Base-by-base conservation (phyloP, 2,888 invertebrate genomes). In the Mechanitis mazaeus region DNA sequence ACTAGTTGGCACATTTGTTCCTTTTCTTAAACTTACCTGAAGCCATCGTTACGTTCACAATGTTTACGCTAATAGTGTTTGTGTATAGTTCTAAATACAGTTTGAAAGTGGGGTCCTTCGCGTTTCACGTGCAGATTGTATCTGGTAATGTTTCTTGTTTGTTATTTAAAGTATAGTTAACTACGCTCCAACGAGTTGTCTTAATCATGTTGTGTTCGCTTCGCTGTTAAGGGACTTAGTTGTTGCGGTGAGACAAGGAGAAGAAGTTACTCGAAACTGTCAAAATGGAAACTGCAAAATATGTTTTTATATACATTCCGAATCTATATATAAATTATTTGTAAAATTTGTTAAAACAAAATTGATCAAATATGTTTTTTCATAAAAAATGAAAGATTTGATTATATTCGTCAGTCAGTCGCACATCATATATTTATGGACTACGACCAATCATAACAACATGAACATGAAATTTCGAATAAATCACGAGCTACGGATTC, bases 61-160 rank as follows among this genome's bases (percentile, higher is more conserved):
- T 81, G 83, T 85, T 82, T 81, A 80, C 77, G 78, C 81, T 80
- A 81, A 84, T 85, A 83, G 80, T 82, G 80, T 64, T 79, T 78
- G 79, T 78, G 76, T 81, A 81, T 80, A 76, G 78, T 80, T 84
- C 80, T 79, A 76, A 76, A 75, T 72, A 75, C 71, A 79, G 81
- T 80, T 80, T 70, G 72, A 67, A 79, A 79, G 77, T 79, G 73
- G 66, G 64, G 64, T 69, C 69, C 65, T 68, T 68, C 69, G 67
- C 72, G 73, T 73, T 75, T 75, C 73, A 67, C 72, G 77, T 75
- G 71, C 67, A 70, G 75, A 75, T 78, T 73, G 71, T 70, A 72
- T 72, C 71, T 75, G 69, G 67, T 71, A 71, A 69, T 72, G 72
- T 69, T 72, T 65, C 69, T 69, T 72, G 70, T 73, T 70, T 63